Conservation (phyloP, 2,113 vertebrate genomes). For the Chroicocephalus ridibundus region DNA sequence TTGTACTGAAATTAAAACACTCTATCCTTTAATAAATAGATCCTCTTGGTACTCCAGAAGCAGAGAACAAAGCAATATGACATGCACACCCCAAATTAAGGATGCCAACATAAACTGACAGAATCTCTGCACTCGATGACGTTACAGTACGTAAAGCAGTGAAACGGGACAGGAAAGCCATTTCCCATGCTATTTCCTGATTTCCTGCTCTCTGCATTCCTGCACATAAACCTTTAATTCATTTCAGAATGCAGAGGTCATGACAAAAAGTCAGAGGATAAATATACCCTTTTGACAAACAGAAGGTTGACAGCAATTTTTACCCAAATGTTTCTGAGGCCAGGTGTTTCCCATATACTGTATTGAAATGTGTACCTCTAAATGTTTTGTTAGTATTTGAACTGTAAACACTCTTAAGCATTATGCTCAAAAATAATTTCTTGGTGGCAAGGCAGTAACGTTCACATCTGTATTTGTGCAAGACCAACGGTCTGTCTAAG, state of each 20-base stretch:
- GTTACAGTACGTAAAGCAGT: constrained; percentile 36
- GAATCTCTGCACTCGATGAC: not conserved
- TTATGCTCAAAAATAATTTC: not conserved
- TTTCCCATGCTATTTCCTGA: constrained; percentile 69
- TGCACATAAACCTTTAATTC: constrained; percentile 74
- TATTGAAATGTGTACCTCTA: constrained; percentile 10
- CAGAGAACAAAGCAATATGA: not conserved
- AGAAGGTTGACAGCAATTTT: constrained; percentile 54
- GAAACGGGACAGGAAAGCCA: constrained; percentile 58
- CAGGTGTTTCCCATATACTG: constrained; percentile 70
- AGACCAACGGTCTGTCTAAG: not conserved
- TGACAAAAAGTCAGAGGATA: constrained; percentile 57
- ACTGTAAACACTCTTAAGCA: constrained; percentile 30
- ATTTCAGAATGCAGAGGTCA: constrained; percentile 76
- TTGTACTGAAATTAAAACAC: not conserved
- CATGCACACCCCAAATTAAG: not conserved
- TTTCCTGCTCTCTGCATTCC: constrained; percentile 66
- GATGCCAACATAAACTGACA: not conserved
- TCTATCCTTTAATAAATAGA: not conserved
- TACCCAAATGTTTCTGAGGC: not conserved
- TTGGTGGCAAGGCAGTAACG: not conserved
- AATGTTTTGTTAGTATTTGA: not conserved
- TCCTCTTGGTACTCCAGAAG: not conserved
- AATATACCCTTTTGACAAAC: constrained; percentile 66
- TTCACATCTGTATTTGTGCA: not conserved